phyloP scores from a whole-genome alignment of 2,797 vertebrate species.

The Thamnophis elegans region DNA sequence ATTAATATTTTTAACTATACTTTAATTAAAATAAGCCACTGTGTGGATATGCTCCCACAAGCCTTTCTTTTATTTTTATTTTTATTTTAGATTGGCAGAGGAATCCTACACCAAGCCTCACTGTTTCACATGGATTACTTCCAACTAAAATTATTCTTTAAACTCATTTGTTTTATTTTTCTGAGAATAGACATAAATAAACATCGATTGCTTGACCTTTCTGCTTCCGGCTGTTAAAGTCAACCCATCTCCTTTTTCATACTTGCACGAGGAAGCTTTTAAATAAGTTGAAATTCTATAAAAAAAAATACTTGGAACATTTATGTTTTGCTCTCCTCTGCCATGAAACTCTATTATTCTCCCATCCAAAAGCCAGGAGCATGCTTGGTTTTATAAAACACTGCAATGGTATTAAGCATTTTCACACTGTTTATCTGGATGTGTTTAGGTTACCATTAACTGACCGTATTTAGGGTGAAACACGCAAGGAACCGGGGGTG shows the following conservation, averaged over 20 bases:
- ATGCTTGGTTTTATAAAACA: not conserved
- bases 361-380: too few relatives aligned
- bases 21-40: constrained; percentile 59
- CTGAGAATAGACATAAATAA: constrained; percentile 2
- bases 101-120: not conserved
- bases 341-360: too few relatives aligned
- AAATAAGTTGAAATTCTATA: not conserved
- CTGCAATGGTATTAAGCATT: not conserved
- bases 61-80: not conserved
- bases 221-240: not conserved
- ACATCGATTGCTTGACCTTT: not conserved
- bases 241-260: not conserved
- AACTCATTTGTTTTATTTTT: not conserved
- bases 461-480: not conserved
- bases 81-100: not conserved
- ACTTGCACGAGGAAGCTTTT: not conserved
- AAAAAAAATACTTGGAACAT: too few relatives aligned
- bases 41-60: not conserved
- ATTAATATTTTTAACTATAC: constrained; percentile 59
- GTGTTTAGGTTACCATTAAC: not conserved
- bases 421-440: not conserved
- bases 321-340: too few relatives aligned
- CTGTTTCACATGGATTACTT: not conserved
- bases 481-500: too few relatives aligned
- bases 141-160: not conserved